These are phyloP conservation scores for Metalampra italica DNA, from an alignment of 2,888 invertebrate genomes.

Conservation along the genomic window DNA sequence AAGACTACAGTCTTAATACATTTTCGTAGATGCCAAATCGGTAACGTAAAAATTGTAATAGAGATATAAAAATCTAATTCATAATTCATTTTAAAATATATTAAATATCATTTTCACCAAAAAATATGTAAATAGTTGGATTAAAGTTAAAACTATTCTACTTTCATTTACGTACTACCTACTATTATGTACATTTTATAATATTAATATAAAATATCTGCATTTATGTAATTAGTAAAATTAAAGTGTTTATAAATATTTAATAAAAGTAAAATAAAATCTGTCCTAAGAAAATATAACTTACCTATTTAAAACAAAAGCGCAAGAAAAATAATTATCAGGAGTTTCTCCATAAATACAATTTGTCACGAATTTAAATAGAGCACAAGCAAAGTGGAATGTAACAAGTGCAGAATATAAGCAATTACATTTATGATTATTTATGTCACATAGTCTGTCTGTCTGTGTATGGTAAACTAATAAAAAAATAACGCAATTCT, in stretches of 20 bases:
- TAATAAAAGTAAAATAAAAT: slow-evolving; percentile 1
- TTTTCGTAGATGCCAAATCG: neutral
- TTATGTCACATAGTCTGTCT: neutral
- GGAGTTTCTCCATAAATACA: neutral
- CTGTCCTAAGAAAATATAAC: slow-evolving; percentile 1
- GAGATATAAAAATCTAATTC: neutral
- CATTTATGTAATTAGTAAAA: neutral
- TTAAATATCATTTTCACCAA: neutral
- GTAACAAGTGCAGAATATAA: slow-evolving; percentile 10
- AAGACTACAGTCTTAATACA: slow-evolving; percentile 1
- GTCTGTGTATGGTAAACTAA: neutral
- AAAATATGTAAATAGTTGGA: no score
- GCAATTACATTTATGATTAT: neutral
- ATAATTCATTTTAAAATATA: neutral
- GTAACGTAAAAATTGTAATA: neutral
- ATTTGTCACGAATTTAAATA: neutral
- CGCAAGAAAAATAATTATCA: neutral
- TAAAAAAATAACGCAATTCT: neutral
- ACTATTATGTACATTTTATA: no score
- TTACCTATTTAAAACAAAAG: neutral
- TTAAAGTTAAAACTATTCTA: no score
- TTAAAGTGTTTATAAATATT: neutral
- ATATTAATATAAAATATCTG: no score
- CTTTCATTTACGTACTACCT: no score
- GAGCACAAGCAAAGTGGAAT: slow-evolving; percentile 7